phyloP scores from a whole-genome alignment of 1,140 invertebrate genomes.

The Macrocentrus cingulum region DNA sequence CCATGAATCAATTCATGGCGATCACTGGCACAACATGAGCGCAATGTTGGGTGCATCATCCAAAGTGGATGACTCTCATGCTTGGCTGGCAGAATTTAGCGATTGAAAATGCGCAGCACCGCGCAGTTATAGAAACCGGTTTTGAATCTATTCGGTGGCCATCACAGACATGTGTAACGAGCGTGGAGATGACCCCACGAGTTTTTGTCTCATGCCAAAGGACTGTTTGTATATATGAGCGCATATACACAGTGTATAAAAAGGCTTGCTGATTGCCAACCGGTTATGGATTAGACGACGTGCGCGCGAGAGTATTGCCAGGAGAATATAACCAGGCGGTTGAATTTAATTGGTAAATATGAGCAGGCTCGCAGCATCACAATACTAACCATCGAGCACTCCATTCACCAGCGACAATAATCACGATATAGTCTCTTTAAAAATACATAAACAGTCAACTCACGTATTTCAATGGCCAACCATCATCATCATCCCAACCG shows the following conservation, averaged over 20 bases:
- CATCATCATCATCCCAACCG: no score
- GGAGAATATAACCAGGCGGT: conserved; percentile 1
- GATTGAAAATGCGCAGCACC: neutral
- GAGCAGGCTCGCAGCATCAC: neutral
- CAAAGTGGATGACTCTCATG: no score
- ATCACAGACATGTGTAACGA: conserved; percentile 24
- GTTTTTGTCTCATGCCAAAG: conserved; percentile 13
- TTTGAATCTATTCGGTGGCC: conserved; percentile 19
- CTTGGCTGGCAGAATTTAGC: no score
- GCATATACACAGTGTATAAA: neutral
- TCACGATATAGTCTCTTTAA: neutral
- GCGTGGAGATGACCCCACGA: neutral
- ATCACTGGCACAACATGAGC: no score
- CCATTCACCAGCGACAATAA: conserved; percentile 2
- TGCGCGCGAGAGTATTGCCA: neutral
- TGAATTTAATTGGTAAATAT: conserved; percentile 21
- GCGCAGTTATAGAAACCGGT: conserved; percentile 25
- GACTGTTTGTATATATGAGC: neutral
- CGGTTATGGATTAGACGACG: conserved; percentile 24
- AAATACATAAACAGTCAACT: conserved; percentile 15
- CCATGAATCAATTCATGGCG: conserved; percentile 4
- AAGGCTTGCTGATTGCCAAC: conserved; percentile 26
- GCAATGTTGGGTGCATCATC: no score
- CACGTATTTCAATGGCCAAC: conserved; percentile 1
- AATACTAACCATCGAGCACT: neutral